Base-by-base conservation (phyloP, 2,113 vertebrate species). In the Pseudorhombus dupliciocellatus region DNA sequence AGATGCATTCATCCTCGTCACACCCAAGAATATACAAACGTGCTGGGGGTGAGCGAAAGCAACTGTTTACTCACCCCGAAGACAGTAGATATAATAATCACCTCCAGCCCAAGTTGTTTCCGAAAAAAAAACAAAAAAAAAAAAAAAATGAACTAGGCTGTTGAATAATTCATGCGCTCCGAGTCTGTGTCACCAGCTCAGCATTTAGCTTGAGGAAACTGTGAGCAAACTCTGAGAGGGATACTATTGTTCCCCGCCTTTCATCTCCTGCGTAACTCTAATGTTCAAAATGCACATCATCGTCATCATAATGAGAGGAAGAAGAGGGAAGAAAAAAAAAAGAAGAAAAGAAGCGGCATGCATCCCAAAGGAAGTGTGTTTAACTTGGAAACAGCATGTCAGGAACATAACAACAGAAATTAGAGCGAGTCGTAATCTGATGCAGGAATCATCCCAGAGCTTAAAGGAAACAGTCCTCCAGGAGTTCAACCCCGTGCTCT, bases 11-110 rank as follows among this genome's bases (percentile, higher is more conserved):
- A 67, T 81, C 70, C 66, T 83, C 73, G 57, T 76, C 70, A 42
- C 68, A 58, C 75, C 31, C 66, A 63, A 52, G 71, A 80, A 81
- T 71, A 84, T 66, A 86, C 73, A 82, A 82, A 65, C 31, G 22
- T 20, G 60, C 46, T 1, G 16, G n/a, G 60, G 31, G 20, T 40
- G 60, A 63, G 81, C 57, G 76, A 59, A 68, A 68, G 72, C 72
- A 83, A 84, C 82, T 86, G 78, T 90, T 84, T 90, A 87, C 84
- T 88, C 81, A 84, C 75, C 89, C 85, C 75, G 66, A 85, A 85
- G 88, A 86, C 85, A 89, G 77, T 82, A 73, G 84, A 88, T 91
- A 83, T 84, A 90, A 91, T 92, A 90, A 90, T 90, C 90, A 90
- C 85, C 81, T 73, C 73, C 71, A 80, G 80, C 54, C 68, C 59